phyloP scores from a whole-genome alignment of 1,140 invertebrate genomes.

The Zelostemma sp. region DNA sequence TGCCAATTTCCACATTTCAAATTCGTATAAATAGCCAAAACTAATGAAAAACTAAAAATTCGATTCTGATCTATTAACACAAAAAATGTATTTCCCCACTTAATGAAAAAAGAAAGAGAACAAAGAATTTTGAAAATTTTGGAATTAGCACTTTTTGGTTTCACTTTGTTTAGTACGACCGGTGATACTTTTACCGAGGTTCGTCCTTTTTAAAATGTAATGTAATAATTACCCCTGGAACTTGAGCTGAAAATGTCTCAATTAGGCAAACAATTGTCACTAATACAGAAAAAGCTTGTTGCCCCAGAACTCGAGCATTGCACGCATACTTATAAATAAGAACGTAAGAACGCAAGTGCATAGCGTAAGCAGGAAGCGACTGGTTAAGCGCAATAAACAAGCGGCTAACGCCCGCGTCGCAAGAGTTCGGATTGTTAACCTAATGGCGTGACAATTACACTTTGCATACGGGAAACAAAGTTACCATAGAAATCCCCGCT shows the following conservation, averaged over 20 bases:
- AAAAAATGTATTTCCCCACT: too few relatives aligned
- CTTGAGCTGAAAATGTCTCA: constrained; percentile 13
- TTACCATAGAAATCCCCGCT: background rate
- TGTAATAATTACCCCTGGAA: too few relatives aligned
- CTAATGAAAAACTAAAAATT: too few relatives aligned
- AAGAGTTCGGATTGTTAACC: constrained; percentile 18
- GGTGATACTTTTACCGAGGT: too few relatives aligned
- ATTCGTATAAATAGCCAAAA: too few relatives aligned
- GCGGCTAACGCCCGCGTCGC: constrained; percentile 21
- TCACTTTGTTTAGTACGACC: too few relatives aligned
- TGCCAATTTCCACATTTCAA: too few relatives aligned
- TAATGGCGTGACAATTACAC: constrained; percentile 2
- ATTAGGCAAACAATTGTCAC: constrained; percentile 20
- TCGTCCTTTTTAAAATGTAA: too few relatives aligned
- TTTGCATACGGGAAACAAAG: constrained; percentile 2
- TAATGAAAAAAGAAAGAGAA: too few relatives aligned
- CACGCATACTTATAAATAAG: constrained; percentile 27
- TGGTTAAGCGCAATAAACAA: constrained; percentile 64
- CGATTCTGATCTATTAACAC: too few relatives aligned
- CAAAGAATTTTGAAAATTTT: too few relatives aligned
- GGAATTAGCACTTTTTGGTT: too few relatives aligned
- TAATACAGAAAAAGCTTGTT: constrained; percentile 25
- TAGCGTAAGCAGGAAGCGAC: constrained; percentile 58
- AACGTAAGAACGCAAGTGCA: constrained; percentile 36
- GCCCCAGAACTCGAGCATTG: constrained; percentile 8